These are phyloP conservation scores for Calliphora vicina DNA, from an alignment of 1,140 invertebrate genomes.

Conservation along the genomic window DNA sequence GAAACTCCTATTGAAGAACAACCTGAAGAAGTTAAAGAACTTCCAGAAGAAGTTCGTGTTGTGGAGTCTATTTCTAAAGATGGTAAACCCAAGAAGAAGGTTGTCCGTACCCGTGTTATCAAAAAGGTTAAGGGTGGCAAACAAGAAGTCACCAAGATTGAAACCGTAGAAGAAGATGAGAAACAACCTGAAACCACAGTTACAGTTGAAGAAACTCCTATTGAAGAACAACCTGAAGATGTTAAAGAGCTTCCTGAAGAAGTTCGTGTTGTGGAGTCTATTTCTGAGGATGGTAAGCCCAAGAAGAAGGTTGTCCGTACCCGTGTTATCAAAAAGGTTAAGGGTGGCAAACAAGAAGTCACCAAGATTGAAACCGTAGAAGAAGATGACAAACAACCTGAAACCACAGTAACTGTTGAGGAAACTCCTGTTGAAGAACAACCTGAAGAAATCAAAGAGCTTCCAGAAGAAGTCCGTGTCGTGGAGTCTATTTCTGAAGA, in stretches of 20 bases:
- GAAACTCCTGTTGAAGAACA: conserved; percentile 38
- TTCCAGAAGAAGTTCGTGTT: conserved; percentile 40
- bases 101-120: conserved; percentile 39
- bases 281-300: conserved; percentile 38
- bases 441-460: conserved; percentile 55
- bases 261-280: conserved; percentile 38
- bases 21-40: conserved; percentile 33
- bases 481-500: conserved; percentile 62
- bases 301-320: conserved; percentile 39
- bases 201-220: conserved; percentile 37
- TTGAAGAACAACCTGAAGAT: conserved; percentile 37
- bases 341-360: conserved; percentile 41
- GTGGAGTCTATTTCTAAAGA: conserved; percentile 39
- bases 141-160: conserved; percentile 41
- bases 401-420: conserved; percentile 40
- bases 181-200: conserved; percentile 42
- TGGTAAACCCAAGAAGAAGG: conserved; percentile 37
- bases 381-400: conserved; percentile 40
- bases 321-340: conserved; percentile 41
- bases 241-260: conserved; percentile 38
- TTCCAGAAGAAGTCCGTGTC: conserved; percentile 63
- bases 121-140: conserved; percentile 42
- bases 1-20: conserved; percentile 39
- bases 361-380: conserved; percentile 41
- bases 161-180: conserved; percentile 40